Evolutionary conservation across 2,797 vertebrate species (phyloP).

Genomic region (Varecia variegata): DNA sequence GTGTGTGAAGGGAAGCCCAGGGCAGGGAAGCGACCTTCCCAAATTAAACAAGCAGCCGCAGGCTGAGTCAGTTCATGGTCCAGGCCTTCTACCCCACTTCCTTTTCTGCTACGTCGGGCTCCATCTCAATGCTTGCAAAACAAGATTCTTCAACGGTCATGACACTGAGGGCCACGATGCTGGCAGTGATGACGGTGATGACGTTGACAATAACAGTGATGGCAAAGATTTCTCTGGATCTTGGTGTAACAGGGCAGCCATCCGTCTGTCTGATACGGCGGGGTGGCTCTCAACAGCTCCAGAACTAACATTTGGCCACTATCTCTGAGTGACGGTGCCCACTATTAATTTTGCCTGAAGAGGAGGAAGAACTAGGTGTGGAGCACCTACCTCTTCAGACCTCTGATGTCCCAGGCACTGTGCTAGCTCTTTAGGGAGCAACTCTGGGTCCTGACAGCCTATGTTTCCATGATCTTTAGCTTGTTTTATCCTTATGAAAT

Average conservation of each 20-base stretch:
- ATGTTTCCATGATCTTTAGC: neutral
- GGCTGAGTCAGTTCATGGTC: neutral
- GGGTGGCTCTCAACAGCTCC: neutral
- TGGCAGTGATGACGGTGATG: too few species aligned
- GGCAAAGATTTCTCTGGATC: neutral
- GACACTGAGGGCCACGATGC: neutral
- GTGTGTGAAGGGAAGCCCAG: fast-evolving
- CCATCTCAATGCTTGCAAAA: neutral
- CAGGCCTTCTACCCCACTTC: neutral
- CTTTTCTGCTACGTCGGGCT: too few species aligned
- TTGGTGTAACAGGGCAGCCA: fast-evolving
- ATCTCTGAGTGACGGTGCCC: neutral
- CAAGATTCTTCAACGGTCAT: neutral
- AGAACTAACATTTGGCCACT: neutral
- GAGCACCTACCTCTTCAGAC: fast-evolving
- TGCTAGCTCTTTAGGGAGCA: neutral
- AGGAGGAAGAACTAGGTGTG: neutral
- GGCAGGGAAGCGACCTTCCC: neutral
- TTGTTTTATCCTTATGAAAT: neutral
- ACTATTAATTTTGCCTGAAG: neutral
- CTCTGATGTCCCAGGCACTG: too few species aligned
- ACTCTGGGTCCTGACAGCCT: too few species aligned
- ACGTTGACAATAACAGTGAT: fast-evolving
- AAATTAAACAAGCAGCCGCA: neutral
- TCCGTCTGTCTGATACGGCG: too few species aligned